phyloP scores from a whole-genome alignment of 2,797 vertebrate genomes.

The Ceyx erithaca region DNA sequence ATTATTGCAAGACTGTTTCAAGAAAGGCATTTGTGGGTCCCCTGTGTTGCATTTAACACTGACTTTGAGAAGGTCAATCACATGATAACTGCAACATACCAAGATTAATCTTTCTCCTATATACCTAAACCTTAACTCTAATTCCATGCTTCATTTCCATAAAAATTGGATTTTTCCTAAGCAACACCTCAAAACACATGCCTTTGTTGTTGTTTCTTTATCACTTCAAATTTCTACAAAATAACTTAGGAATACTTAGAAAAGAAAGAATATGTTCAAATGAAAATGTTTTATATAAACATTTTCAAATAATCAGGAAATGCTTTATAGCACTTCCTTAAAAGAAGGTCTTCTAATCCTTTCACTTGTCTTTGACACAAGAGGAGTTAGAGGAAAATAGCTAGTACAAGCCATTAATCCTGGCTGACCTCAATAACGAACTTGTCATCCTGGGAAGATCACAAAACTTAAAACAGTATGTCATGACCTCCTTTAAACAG shows the following conservation, averaged over 20 bases:
- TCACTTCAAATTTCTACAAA: not conserved
- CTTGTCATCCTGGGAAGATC: not conserved
- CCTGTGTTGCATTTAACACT: not conserved
- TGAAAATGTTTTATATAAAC: not conserved
- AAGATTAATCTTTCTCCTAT: not conserved
- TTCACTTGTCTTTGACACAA: not conserved
- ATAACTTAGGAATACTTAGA: not conserved
- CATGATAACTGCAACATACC: not conserved
- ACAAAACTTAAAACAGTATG: not conserved
- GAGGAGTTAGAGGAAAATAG: not conserved
- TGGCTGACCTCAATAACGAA: constrained; percentile 38
- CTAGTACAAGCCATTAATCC: constrained; percentile 4
- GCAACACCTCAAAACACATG: not conserved
- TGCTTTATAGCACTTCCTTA: not conserved
- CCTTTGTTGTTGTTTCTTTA: not conserved
- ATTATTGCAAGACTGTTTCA: not conserved
- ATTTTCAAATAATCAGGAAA: not conserved
- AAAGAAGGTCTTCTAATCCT: not conserved
- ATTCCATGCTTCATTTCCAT: not conserved
- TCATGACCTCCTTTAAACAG: not conserved
- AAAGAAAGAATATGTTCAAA: not conserved
- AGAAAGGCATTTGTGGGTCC: not conserved
- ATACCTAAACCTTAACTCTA: not conserved
- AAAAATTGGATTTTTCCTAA: not conserved
- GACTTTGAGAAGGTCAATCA: not conserved